A percentile compares a stretch with the other conserved stretches of the same genome.
Evolutionary conservation across 2,888 invertebrate genomes (phyloP).

Genomic region (Sphaerophoria taeniata): DNA sequence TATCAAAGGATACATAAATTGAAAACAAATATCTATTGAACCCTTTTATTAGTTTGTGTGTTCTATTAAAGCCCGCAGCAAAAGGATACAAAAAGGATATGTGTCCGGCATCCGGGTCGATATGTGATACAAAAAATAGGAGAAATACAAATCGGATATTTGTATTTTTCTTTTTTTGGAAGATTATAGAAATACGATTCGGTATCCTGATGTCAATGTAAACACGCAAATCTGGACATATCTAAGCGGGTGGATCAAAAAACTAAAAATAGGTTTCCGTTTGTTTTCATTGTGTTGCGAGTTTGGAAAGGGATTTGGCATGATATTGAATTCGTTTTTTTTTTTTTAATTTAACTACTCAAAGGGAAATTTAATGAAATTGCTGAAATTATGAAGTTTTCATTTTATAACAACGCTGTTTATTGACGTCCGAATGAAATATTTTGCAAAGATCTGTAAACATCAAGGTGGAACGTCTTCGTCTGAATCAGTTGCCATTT

Average conservation of each 20-base stretch:
- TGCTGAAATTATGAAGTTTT: too few relatives aligned
- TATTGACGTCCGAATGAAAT: too few relatives aligned
- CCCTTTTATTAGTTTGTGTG: constrained; percentile 29
- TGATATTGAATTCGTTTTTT: too few relatives aligned
- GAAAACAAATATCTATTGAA: constrained; percentile 35
- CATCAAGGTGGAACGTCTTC: too few relatives aligned
- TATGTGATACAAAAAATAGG: neutral
- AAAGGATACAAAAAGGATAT: constrained; percentile 32
- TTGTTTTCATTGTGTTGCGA: neutral
- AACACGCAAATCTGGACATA: neutral
- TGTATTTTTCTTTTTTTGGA: neutral
- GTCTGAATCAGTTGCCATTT: too few relatives aligned
- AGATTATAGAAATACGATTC: neutral
- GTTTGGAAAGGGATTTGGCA: too few relatives aligned
- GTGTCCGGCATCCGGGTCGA: constrained; percentile 9
- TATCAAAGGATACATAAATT: constrained; percentile 20
- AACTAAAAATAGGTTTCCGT: constrained; percentile 1
- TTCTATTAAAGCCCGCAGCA: constrained; percentile 23
- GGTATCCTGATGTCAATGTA: neutral
- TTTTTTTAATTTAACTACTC: too few relatives aligned
- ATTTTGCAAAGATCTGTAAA: too few relatives aligned
- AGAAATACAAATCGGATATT: constrained; percentile 4
- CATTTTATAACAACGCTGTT: too few relatives aligned
- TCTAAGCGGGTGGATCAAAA: neutral
- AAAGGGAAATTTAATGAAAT: too few relatives aligned